A percentile compares a stretch with the other conserved stretches of the same genome.
Conservation (phyloP, 2,113 vertebrate genomes). For the Mobula hypostoma region DNA sequence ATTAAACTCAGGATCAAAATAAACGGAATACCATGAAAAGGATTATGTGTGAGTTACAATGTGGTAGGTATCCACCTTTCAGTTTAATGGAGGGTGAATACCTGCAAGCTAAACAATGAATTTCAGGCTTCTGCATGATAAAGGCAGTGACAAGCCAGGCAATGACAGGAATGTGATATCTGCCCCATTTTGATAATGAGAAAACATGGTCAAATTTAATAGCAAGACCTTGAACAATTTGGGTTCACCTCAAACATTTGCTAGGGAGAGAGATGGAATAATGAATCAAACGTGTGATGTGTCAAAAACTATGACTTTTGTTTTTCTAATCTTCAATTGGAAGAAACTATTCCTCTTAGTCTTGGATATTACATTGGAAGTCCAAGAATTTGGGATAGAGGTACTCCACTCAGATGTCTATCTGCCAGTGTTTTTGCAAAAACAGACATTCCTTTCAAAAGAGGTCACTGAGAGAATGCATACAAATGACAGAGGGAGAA, state of each 20-base stretch:
- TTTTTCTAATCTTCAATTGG: background rate
- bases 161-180: background rate
- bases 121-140: no score
- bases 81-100: background rate
- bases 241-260: background rate
- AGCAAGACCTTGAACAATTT: background rate
- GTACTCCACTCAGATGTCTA: no score
- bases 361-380: background rate
- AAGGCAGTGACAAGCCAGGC: background rate
- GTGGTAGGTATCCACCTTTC: no score
- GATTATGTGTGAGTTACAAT: background rate
- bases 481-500: background rate
- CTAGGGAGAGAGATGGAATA: no score
- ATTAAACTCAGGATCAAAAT: no score
- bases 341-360: background rate
- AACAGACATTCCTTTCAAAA: background rate
- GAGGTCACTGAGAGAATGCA: background rate
- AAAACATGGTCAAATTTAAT: background rate
- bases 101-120: no score
- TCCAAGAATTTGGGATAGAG: background rate
- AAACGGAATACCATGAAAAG: no score
- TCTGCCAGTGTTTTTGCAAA: background rate
- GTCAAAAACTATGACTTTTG: no score
- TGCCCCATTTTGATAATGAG: no score
- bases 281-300: no score